phyloP scores from a whole-genome alignment of 2,888 invertebrate species.

The Acleris cristana region DNA sequence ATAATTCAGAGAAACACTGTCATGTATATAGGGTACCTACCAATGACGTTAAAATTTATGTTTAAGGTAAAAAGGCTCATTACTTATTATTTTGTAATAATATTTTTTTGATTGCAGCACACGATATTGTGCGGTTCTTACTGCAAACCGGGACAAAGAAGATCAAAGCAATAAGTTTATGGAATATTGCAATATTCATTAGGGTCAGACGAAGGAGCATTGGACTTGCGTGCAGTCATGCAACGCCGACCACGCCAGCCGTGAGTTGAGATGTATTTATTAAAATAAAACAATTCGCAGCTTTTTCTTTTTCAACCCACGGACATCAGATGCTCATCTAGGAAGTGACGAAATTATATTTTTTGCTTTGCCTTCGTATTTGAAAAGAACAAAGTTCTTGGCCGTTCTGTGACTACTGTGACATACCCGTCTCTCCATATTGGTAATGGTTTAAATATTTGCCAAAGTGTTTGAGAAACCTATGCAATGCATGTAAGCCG shows the following conservation, averaged over 20 bases:
- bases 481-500: conserved; percentile 5
- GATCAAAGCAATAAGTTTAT: conserved; percentile 8
- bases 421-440: background rate
- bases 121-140: background rate
- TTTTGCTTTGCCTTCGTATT: background rate
- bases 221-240: conserved; percentile 61
- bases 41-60: background rate
- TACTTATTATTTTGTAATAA: too few relatives aligned
- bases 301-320: too few relatives aligned
- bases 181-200: conserved; percentile 43
- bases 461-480: background rate
- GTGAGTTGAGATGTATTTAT: conserved; percentile 24
- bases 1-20: background rate
- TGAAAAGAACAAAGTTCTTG: conserved; percentile 10
- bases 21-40: background rate
- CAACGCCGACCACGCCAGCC: conserved; percentile 48
- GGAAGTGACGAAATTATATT: background rate
- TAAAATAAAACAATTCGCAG: background rate
- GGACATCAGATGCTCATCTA: background rate
- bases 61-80: too few relatives aligned
- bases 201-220: conserved; percentile 49
- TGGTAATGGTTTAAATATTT: conserved; percentile 1
- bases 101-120: background rate
- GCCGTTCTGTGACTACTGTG: background rate
- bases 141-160: conserved; percentile 8